phyloP scores from a whole-genome alignment of 2,113 vertebrate species.

The Scatophagus argus region DNA sequence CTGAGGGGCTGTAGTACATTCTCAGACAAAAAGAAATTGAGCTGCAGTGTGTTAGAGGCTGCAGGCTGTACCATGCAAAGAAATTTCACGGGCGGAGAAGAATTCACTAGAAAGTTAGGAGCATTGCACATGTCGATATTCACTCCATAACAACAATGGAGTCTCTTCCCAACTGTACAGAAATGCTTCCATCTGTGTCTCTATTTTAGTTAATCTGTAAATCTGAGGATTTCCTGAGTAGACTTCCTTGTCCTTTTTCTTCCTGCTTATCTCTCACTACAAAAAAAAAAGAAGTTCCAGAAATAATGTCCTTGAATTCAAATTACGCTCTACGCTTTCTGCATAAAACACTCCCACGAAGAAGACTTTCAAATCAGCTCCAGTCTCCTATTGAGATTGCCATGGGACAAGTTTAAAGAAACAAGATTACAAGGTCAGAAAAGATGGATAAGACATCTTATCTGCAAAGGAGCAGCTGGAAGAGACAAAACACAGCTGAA shows the following conservation, averaged over 20 bases:
- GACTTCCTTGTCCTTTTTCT: background rate
- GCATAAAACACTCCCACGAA: background rate
- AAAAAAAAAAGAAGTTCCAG: background rate
- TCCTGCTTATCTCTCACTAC: background rate
- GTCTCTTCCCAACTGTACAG: conserved; percentile 18
- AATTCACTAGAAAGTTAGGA: conserved; percentile 8
- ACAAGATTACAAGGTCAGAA: conserved; percentile 45
- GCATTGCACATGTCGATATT: conserved; percentile 8
- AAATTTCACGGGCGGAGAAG: background rate
- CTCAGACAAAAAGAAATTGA: background rate
- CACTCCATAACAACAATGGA: conserved; percentile 32
- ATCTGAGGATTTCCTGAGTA: background rate
- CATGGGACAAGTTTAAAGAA: conserved; percentile 14
- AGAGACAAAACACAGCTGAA: conserved; percentile 63
- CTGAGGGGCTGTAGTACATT: background rate
- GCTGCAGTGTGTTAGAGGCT: background rate
- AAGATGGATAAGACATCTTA: conserved; percentile 53
- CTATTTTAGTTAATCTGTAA: conserved; percentile 23
- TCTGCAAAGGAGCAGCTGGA: conserved; percentile 77
- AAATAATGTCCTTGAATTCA: background rate
- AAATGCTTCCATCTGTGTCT: conserved; percentile 41
- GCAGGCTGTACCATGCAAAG: background rate
- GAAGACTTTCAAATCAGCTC: conserved; percentile 1
- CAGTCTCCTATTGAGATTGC: background rate
- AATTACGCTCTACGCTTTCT: background rate